Percentiles rank a stretch among this genome's conserved stretches.
phyloP scores from a whole-genome alignment of 1,140 invertebrate genomes.

The Coptotermes formosanus region DNA sequence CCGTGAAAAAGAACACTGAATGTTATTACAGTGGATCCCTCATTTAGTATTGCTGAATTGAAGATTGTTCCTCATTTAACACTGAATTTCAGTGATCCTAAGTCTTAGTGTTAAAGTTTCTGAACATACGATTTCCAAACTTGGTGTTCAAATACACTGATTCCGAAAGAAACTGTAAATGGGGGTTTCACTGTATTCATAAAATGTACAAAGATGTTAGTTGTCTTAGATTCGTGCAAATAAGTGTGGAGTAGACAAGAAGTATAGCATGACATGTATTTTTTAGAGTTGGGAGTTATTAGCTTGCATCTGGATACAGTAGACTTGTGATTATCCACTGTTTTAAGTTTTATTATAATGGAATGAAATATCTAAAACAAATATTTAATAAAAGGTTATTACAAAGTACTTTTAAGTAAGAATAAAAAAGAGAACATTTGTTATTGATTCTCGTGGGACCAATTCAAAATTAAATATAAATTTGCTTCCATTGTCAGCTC shows the following conservation, averaged over 20 bases:
- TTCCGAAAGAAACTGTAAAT: too few relatives aligned
- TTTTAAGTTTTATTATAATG: neutral
- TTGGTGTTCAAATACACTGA: too few relatives aligned
- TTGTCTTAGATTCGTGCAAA: neutral
- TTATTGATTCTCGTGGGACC: neutral
- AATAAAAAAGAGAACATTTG: too few relatives aligned
- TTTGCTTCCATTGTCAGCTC: neutral
- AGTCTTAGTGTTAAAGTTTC: too few relatives aligned
- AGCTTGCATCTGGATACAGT: neutral
- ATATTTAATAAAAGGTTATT: neutral
- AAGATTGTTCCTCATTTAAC: too few relatives aligned
- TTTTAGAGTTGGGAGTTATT: neutral
- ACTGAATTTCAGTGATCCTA: too few relatives aligned
- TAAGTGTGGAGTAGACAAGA: neutral
- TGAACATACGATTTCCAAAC: too few relatives aligned
- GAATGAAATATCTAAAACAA: neutral
- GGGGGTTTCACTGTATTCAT: neutral
- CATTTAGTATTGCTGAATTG: too few relatives aligned
- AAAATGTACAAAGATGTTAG: neutral
- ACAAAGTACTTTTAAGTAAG: too few relatives aligned
- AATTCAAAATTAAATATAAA: conserved; percentile 4
- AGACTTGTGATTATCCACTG: neutral
- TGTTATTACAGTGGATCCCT: too few relatives aligned
- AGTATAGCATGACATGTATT: neutral
- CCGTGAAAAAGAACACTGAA: too few relatives aligned